Evolutionary conservation across 2,888 invertebrate genomes (phyloP), one percentile per base, ranked within the genome.

Genomic region (Uropetala carovei): DNA sequence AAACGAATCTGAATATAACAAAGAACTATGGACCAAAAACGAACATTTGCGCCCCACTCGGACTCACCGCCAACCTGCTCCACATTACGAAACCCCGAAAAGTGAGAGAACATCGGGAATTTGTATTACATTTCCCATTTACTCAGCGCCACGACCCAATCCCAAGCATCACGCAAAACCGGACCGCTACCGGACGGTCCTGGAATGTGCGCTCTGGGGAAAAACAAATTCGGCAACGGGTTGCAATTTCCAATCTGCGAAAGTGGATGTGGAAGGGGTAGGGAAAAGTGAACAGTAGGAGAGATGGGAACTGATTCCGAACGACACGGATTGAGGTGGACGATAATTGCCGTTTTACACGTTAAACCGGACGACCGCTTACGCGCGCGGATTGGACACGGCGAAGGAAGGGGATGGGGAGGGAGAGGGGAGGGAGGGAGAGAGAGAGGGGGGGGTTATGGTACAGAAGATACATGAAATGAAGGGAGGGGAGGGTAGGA

Each of bases 61-160:
- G 95, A 95, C 95, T 95, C 95, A 95, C 95, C 95, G 95, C 94
- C 94, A 93, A 93, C 93, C 94, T 93, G 93, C 94, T 93, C 93
- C 93, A 93, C 93, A 93, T 94, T 93, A 94, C 94, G 94, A 94
- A 94, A 94, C 94, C 93, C 93, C 92, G 93, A 93, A 93, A 92
- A 93, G 94, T 93, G 93, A 93, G 93, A 94, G 94, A 94, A 94
- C 92, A 94, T 94, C 94, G 93, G 93, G 92, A 93, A 94, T 94
- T 94, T 94, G 94, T 93, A 94, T 94, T 94, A 89, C 89, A 89
- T 68, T 89, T 43, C 64, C 64, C 43, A 30, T 30, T 59, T 27
- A 30, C 27, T 11, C 30, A 59, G 30, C 22, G 60, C 27, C 14
- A 58, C 13, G 68, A 27, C 22, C 75, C 75, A 75, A 75, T 75